Percentiles rank a stretch among this genome's conserved stretches.
Conservation (phyloP, 2,113 vertebrate genomes). For the Passer montanus region DNA sequence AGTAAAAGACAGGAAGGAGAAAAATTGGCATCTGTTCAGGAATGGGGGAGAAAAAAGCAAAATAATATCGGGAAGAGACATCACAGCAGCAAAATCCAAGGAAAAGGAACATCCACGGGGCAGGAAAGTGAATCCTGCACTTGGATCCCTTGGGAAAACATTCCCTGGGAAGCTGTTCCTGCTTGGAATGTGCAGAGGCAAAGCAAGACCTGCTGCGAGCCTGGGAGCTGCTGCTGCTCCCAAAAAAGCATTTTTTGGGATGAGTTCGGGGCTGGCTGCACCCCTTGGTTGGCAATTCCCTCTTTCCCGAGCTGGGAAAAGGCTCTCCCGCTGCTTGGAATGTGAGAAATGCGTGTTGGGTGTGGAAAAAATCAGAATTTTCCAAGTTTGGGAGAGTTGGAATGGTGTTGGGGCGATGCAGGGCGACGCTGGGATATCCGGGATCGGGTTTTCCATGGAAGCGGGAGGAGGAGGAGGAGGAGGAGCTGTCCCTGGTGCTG, state of each 20-base stretch:
- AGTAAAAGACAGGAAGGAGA: neutral
- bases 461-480: neutral
- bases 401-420: neutral
- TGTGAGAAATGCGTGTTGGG: fast-evolving
- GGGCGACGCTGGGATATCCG: neutral
- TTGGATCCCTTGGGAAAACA: neutral
- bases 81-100: neutral
- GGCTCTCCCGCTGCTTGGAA: too few species aligned
- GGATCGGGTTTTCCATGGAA: neutral
- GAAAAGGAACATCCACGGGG: neutral
- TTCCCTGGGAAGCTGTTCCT: neutral
- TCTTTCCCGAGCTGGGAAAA: neutral
- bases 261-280: neutral
- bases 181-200: neutral
- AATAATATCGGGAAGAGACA: neutral
- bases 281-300: fast-evolving
- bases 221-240: neutral
- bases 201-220: neutral
- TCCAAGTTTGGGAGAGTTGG: neutral
- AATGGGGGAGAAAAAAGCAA: neutral
- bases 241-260: neutral
- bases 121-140: neutral
- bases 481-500: neutral
- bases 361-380: fast-evolving
- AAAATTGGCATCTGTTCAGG: neutral